A percentile compares a stretch with the other conserved stretches of the same genome.
Evolutionary conservation across 1,140 invertebrate genomes (phyloP).

Genomic region (Lasioglossum baleicum): DNA sequence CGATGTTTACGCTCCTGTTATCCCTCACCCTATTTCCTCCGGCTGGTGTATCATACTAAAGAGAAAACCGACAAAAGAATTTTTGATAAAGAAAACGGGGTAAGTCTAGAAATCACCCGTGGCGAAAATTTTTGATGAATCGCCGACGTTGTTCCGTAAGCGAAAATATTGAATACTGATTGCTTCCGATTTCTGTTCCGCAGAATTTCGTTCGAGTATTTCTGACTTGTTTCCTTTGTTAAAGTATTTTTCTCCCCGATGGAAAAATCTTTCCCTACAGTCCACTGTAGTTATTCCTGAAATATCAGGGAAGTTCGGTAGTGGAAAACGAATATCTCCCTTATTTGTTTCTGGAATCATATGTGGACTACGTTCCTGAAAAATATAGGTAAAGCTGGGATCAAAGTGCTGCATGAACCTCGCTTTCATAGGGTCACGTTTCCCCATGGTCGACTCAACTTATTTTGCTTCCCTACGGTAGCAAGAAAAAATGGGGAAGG

Average conservation of each 20-base stretch:
- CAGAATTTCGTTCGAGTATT: too few relatives aligned
- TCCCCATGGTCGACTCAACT: conserved; percentile 37
- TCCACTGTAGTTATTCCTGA: not conserved
- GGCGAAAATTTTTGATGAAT: too few relatives aligned
- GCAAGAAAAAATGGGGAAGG: conserved; percentile 12
- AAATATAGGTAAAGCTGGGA: conserved; percentile 45
- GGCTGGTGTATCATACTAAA: not conserved
- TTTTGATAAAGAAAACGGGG: not conserved
- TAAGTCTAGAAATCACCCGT: not conserved
- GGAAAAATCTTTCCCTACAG: too few relatives aligned
- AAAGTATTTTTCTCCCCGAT: too few relatives aligned
- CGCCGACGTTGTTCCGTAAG: too few relatives aligned
- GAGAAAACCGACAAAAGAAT: not conserved
- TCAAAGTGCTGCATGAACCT: conserved; percentile 54
- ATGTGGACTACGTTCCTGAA: conserved; percentile 38
- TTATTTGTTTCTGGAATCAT: conserved; percentile 43
- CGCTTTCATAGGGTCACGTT: conserved; percentile 59
- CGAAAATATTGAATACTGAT: too few relatives aligned
- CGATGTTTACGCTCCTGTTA: conserved; percentile 3
- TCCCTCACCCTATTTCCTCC: not conserved
- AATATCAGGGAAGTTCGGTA: not conserved
- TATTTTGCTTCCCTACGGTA: conserved; percentile 37
- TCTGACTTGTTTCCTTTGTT: too few relatives aligned
- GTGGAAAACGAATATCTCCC: not conserved
- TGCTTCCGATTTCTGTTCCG: too few relatives aligned